These are phyloP conservation scores for Iselma pallidipennis DNA, from an alignment of 2,888 invertebrate species.

Conservation along the genomic window DNA sequence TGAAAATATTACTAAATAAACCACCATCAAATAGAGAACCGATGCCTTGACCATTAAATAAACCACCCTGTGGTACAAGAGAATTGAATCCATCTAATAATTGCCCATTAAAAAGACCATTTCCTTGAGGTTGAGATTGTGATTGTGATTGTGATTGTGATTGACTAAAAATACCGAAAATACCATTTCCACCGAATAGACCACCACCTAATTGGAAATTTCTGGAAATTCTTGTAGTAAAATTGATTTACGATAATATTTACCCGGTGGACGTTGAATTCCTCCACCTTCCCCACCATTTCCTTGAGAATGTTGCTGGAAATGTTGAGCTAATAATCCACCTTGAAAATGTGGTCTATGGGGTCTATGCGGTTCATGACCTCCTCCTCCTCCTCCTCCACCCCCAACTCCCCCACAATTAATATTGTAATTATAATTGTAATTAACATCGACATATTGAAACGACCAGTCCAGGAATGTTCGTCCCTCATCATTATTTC, in stretches of 20 bases:
- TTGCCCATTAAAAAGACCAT: background rate
- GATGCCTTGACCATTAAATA: conserved; percentile 22
- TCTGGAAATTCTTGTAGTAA: background rate
- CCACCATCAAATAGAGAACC: conserved; percentile 20
- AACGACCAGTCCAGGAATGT: conserved; percentile 42
- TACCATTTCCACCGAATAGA: background rate
- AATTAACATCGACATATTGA: conserved; percentile 38
- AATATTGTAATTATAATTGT: conserved; percentile 43
- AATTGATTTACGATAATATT: background rate
- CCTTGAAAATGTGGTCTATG: background rate
- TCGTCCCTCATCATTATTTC: conserved; percentile 30
- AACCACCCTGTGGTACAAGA: conserved; percentile 9
- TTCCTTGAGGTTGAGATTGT: conserved; percentile 6
- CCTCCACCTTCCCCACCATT: background rate
- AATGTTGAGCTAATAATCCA: background rate
- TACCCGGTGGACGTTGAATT: background rate
- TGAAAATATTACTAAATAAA: conserved; percentile 18
- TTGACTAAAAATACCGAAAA: conserved; percentile 10
- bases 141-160: conserved; percentile 17
- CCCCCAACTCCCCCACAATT: conserved; percentile 35
- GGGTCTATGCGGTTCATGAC: conserved; percentile 4
- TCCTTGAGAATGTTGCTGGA: background rate
- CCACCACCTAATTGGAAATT: background rate
- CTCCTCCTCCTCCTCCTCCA: conserved; percentile 25
- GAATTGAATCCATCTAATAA: conserved; percentile 6